Evolutionary conservation across 2,888 invertebrate species (phyloP).

Genomic region (Leptinotarsa haldemani): DNA sequence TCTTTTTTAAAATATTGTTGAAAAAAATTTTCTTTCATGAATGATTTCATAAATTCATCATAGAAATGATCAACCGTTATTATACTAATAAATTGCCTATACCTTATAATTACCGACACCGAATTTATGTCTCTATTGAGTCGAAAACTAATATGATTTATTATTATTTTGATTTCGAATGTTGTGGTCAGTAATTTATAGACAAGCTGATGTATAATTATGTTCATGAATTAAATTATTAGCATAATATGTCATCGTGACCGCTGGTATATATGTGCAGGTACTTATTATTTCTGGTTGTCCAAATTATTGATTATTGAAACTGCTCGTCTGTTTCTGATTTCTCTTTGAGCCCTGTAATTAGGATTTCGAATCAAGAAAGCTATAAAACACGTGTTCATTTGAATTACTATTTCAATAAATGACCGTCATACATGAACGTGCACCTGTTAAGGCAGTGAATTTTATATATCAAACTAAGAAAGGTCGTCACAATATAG

Average conservation of each 20-base stretch:
- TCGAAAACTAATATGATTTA: constrained; percentile 24
- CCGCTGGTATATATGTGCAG: background rate
- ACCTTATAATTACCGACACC: constrained; percentile 22
- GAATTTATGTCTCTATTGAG: constrained; percentile 26
- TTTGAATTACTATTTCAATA: background rate
- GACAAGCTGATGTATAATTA: constrained; percentile 14
- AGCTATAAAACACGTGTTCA: background rate
- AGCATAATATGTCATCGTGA: constrained; percentile 17
- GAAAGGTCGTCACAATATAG: no score
- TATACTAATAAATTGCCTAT: constrained; percentile 14
- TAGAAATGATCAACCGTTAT: constrained; percentile 14
- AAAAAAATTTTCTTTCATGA: background rate
- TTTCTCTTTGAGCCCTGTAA: constrained; percentile 9
- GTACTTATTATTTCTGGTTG: constrained; percentile 17
- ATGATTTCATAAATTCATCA: constrained; percentile 11
- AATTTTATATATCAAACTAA: no score
- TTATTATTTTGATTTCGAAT: constrained; percentile 22
- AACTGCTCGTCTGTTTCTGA: constrained; percentile 13
- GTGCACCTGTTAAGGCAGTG: background rate
- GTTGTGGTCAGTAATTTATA: constrained; percentile 14
- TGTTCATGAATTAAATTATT: constrained; percentile 11
- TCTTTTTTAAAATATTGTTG: background rate
- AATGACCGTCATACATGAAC: background rate
- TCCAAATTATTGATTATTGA: constrained; percentile 14
- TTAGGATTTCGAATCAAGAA: constrained; percentile 1